These are phyloP conservation scores for Nephrocerus scutellatus DNA, from an alignment of 2,888 invertebrate genomes.

Conservation along the genomic window DNA sequence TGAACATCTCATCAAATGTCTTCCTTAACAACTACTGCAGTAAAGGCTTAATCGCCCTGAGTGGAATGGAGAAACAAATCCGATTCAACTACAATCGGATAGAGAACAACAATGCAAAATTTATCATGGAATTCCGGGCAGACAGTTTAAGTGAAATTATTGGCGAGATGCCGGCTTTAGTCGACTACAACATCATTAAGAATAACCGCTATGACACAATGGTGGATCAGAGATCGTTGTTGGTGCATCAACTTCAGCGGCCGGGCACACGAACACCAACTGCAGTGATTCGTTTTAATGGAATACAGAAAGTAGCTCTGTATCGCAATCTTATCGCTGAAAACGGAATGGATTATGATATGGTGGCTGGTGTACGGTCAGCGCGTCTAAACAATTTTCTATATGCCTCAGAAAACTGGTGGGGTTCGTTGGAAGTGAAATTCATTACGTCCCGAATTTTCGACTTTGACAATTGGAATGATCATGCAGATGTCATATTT, in stretches of 20 bases:
- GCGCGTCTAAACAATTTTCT: slow-evolving; percentile 80
- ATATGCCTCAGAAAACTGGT: slow-evolving; percentile 92
- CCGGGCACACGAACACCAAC: slow-evolving; percentile 51
- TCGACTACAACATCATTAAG: slow-evolving; percentile 70
- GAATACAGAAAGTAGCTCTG: slow-evolving; percentile 88
- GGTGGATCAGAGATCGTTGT: too few relatives aligned
- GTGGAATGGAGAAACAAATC: slow-evolving; percentile 96
- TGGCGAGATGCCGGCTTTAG: slow-evolving; percentile 73
- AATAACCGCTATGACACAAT: slow-evolving; percentile 55
- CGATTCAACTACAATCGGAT: slow-evolving; percentile 74
- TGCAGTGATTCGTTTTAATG: slow-evolving; percentile 84
- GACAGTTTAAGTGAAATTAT: slow-evolving; percentile 91
- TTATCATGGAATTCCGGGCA: slow-evolving; percentile 79
- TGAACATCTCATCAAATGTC: slow-evolving; percentile 78
- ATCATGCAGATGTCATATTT: slow-evolving; percentile 87
- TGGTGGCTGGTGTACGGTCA: slow-evolving; percentile 86
- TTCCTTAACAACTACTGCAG: slow-evolving; percentile 82
- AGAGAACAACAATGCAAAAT: slow-evolving; percentile 70
- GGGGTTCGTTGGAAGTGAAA: slow-evolving; percentile 73
- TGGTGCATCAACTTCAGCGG: too few relatives aligned
- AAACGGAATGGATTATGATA: slow-evolving; percentile 78
- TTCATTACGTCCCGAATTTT: slow-evolving; percentile 80
- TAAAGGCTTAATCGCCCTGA: slow-evolving; percentile 67
- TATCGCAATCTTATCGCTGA: slow-evolving; percentile 82
- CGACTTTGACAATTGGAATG: slow-evolving; percentile 99